Percentiles rank a stretch among this genome's conserved stretches.
Conservation (phyloP, 2,113 vertebrate species). For the Nyctereutes procyonoides region DNA sequence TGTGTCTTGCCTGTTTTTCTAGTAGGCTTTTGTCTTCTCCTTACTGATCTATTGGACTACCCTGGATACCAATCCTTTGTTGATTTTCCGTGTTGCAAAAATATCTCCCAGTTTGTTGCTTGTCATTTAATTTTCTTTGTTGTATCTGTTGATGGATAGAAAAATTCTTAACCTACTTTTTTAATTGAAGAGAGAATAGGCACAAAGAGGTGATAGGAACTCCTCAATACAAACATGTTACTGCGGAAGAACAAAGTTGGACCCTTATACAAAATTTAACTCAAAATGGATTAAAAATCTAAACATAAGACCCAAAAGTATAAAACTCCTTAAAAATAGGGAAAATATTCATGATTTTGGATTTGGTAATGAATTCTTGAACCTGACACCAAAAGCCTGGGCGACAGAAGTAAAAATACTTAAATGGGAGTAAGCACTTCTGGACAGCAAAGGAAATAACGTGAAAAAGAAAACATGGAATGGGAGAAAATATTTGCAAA, state of each 20-base stretch:
- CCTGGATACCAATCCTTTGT: neutral
- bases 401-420: neutral
- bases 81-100: neutral
- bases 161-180: neutral
- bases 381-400: neutral
- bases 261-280: neutral
- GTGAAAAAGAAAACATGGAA: neutral
- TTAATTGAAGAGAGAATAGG: neutral
- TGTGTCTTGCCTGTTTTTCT: neutral
- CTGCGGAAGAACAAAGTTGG: neutral
- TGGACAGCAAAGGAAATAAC: neutral
- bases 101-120: neutral
- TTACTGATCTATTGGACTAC: neutral
- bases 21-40: neutral
- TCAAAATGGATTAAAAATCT: neutral
- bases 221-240: neutral
- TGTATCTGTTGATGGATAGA: conserved; percentile 39
- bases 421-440: neutral
- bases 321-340: neutral
- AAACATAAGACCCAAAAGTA: neutral
- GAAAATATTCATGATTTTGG: neutral
- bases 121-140: conserved; percentile 37
- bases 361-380: neutral
- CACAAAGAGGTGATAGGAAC: neutral
- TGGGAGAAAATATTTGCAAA: neutral